Percentiles rank a stretch among this genome's conserved stretches.
These are phyloP conservation scores for Tridacna gigas DNA, from an alignment of 2,888 invertebrate genomes.

Conservation along the genomic window DNA sequence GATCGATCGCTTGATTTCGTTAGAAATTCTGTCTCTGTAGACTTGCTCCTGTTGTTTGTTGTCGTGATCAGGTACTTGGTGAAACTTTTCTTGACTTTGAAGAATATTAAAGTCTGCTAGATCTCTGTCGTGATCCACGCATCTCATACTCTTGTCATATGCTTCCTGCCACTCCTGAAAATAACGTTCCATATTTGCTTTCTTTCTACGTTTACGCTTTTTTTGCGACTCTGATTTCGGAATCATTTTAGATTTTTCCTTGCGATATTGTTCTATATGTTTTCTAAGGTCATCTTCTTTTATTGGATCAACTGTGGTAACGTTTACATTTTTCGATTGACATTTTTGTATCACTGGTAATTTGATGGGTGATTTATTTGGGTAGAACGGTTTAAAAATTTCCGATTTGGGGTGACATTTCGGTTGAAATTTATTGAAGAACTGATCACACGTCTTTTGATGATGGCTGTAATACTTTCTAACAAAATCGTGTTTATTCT, in stretches of 20 bases:
- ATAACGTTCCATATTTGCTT: constrained; percentile 16
- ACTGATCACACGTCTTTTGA: background rate
- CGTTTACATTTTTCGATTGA: background rate
- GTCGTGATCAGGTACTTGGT: background rate
- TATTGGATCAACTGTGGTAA: background rate
- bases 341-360: constrained; percentile 48
- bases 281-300: constrained; percentile 18
- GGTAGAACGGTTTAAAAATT: constrained; percentile 46
- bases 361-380: constrained; percentile 37
- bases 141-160: background rate
- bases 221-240: background rate
- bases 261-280: constrained; percentile 8
- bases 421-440: background rate
- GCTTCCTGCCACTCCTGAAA: constrained; percentile 31
- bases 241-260: background rate
- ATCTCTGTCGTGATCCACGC: background rate
- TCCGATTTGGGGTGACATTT: constrained; percentile 17
- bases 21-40: constrained; percentile 32
- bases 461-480: background rate
- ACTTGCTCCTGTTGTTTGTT: constrained; percentile 19
- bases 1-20: constrained; percentile 37
- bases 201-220: constrained; percentile 29
- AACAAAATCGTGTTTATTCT: constrained; percentile 21
- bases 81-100: constrained; percentile 22
- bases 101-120: constrained; percentile 16